Conservation (phyloP, 2,888 invertebrate genomes). For the Pristionchus entomophagus region DNA sequence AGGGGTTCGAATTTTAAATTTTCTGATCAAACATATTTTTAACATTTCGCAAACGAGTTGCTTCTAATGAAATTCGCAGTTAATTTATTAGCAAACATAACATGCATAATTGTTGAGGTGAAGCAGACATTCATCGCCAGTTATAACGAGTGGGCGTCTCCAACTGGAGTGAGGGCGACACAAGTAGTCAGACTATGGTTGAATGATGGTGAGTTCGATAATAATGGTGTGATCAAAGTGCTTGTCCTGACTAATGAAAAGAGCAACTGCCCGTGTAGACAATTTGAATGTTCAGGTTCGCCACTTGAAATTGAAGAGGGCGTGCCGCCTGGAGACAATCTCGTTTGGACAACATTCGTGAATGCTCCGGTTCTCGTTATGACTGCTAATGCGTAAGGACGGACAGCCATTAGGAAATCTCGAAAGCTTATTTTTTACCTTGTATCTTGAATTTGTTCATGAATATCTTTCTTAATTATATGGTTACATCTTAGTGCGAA, state of each 20-base stretch:
- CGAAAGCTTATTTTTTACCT: not conserved
- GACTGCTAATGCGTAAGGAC: slow-evolving; percentile 26
- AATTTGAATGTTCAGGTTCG: too few relatives aligned
- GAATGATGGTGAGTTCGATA: slow-evolving; percentile 18
- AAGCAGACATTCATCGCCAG: not conserved
- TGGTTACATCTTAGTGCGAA: not conserved
- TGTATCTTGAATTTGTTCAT: too few relatives aligned
- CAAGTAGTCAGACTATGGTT: not conserved
- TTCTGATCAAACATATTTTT: too few relatives aligned
- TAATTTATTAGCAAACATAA: too few relatives aligned
- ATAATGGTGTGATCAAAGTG: too few relatives aligned
- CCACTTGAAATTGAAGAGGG: not conserved
- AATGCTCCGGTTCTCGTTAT: slow-evolving; percentile 2
- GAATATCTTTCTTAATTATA: too few relatives aligned
- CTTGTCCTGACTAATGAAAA: too few relatives aligned
- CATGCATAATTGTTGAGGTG: too few relatives aligned
- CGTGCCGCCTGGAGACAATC: not conserved
- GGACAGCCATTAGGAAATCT: not conserved
- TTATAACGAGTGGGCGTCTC: slow-evolving; percentile 20
- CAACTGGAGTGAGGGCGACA: slow-evolving; percentile 12
- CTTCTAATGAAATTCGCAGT: too few relatives aligned
- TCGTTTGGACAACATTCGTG: slow-evolving; percentile 19
- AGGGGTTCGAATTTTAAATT: too few relatives aligned
- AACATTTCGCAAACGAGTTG: too few relatives aligned
- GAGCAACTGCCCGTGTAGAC: too few relatives aligned